Base-by-base conservation (phyloP, 2,113 vertebrate species). In the Pachycephala philippinensis region DNA sequence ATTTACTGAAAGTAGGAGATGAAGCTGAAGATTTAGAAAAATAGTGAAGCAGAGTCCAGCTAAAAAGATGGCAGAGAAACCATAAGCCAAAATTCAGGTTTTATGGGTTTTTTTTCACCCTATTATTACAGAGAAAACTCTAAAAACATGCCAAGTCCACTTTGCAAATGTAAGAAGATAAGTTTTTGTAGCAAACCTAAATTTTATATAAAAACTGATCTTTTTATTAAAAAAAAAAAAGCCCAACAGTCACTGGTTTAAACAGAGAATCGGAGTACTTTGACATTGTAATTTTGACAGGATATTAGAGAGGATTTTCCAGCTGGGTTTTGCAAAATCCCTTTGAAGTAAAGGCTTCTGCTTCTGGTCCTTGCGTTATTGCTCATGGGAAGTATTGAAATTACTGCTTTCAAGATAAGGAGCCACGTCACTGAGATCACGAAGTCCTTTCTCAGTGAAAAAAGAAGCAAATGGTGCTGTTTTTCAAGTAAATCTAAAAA, bases 401-500 rank as follows among this genome's bases (percentile, higher is more conserved):
- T 59, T 63, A 40, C 54, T 84, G 81, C 76, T 94, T 91, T 94
- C 87, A 71, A 93, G 71, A 88, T 57, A 87, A 93, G 92, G 77
- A 94, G 68, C 57, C 65, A 74, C 35, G 14, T 77, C 79, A 59
- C 61, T 7, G n/a, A 90, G 85, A 72, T 80, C 12, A 54, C 9
- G 3, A 95, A 95, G 94, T 96, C 92, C 82, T 39, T 68, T 59
- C 86, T 91, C 89, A 79, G 81, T 37, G 40, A 86, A 84, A 91
- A 75, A 95, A 95, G 70, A 27, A 65, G 50, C 45, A 91, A 92
- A 90, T 30, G 79, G 77, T 54, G 65, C 83, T 86, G 79, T 66
- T 96, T 95, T 95, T 98, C 95, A 93, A 94, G 97, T 89, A 95
- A 92, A 68, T 42, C 6, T 77, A 15, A 79, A 75, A 68, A 28